Percentiles rank a stretch among this genome's conserved stretches.
Conservation (phyloP, 2,888 invertebrate species). For the Drosophila engyochracea region DNA sequence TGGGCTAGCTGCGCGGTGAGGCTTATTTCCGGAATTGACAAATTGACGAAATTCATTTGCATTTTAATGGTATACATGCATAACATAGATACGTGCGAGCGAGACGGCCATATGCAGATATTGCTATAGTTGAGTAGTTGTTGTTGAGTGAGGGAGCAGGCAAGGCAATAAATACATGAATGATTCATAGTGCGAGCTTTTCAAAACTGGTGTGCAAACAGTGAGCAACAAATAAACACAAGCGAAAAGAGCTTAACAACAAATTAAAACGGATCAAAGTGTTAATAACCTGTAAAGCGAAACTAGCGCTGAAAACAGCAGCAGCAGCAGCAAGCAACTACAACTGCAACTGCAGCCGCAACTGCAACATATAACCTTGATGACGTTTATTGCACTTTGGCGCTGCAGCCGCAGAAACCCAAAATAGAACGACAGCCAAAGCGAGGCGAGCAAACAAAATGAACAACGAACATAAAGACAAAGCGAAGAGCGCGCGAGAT, state of each 20-base stretch:
- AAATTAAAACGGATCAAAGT: constrained; percentile 55
- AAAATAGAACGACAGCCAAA: constrained; percentile 73
- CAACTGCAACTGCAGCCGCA: constrained; percentile 28
- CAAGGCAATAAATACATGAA: constrained; percentile 48
- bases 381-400: constrained; percentile 84
- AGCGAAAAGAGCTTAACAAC: constrained; percentile 21
- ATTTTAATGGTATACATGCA: constrained; percentile 37
- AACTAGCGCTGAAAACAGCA: constrained; percentile 37
- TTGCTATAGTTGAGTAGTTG: constrained; percentile 11
- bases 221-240: constrained; percentile 10
- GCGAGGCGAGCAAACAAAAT: constrained; percentile 57
- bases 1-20: constrained; percentile 51
- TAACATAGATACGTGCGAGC: constrained; percentile 27
- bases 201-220: constrained; percentile 17
- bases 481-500: constrained; percentile 57
- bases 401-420: constrained; percentile 62
- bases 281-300: constrained; percentile 60
- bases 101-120: constrained; percentile 18
- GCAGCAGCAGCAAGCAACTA: constrained; percentile 18
- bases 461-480: constrained; percentile 60
- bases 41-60: constrained; percentile 67
- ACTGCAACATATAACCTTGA: constrained; percentile 78
- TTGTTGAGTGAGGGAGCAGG: constrained; percentile 25
- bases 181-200: constrained; percentile 50
- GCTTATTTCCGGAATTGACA: constrained; percentile 72